Evolutionary conservation across 2,888 invertebrate genomes (phyloP).

Genomic region (Perizoma flavofasciatum): DNA sequence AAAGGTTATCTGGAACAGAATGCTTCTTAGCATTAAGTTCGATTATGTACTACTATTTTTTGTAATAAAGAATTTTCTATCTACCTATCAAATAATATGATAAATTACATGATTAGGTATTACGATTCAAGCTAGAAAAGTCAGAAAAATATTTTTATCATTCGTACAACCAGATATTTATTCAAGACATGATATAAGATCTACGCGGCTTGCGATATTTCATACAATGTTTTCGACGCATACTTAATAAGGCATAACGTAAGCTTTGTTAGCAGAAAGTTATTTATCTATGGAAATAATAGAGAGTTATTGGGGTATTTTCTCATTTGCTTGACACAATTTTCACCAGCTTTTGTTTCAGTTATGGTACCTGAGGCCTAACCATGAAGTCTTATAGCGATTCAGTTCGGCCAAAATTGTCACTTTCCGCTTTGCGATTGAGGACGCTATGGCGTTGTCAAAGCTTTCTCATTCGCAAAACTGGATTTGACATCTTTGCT

Average conservation of each 20-base stretch:
- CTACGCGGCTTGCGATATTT: constrained; percentile 58
- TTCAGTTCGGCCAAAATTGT: no score
- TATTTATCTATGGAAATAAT: constrained; percentile 38
- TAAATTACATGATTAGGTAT: no score
- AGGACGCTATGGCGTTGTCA: no score
- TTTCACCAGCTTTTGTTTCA: constrained; percentile 11
- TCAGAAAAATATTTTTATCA: constrained; percentile 33
- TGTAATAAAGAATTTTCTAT: no score
- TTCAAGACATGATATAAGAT: constrained; percentile 50
- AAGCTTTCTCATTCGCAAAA: no score
- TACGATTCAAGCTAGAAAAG: constrained; percentile 12
- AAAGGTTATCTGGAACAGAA: no score
- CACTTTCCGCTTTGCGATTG: no score
- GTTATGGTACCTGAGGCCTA: background rate
- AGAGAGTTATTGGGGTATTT: constrained; percentile 28
- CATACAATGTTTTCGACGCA: constrained; percentile 73
- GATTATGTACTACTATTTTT: no score
- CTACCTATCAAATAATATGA: no score
- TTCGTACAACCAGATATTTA: constrained; percentile 22
- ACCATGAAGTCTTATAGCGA: no score
- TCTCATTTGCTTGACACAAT: constrained; percentile 17
- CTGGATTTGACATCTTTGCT: no score
- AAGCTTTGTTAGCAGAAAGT: constrained; percentile 62
- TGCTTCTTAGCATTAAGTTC: no score
- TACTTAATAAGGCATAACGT: constrained; percentile 74